These are phyloP conservation scores for Esox masquinongy DNA, from an alignment of 2,797 vertebrate genomes.

Conservation along the genomic window DNA sequence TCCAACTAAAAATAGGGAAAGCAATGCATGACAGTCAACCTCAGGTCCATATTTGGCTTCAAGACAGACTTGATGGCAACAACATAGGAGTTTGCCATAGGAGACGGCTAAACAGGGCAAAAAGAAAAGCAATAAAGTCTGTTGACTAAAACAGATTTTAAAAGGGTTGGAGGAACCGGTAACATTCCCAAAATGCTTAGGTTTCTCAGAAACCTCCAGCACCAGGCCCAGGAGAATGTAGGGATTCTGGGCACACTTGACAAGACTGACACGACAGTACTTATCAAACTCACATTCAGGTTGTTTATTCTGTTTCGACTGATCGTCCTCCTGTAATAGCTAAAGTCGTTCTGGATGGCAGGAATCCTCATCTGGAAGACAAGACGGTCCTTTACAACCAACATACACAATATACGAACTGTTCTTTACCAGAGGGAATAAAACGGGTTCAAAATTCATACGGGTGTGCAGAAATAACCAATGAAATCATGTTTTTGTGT, in stretches of 20 bases:
- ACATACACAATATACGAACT: background rate
- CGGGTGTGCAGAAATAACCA: background rate
- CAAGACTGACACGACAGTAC: background rate
- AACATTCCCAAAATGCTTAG: background rate
- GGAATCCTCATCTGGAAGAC: constrained; percentile 92
- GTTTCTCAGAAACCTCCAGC: background rate
- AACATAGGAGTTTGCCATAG: background rate
- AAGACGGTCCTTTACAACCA: background rate
- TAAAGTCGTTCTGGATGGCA: constrained; percentile 98
- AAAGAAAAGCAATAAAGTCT: background rate
- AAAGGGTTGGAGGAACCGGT: background rate
- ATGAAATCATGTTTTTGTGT: background rate
- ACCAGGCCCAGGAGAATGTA: background rate
- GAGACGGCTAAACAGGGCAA: background rate
- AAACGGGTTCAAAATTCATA: background rate
- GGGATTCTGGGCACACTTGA: background rate
- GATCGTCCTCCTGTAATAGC: constrained; percentile 95
- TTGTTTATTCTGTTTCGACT: constrained; percentile 97
- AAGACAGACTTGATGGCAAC: background rate
- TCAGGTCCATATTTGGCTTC: background rate
- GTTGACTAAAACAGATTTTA: background rate
- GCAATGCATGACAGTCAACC: background rate
- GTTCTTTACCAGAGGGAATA: background rate
- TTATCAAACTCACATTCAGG: constrained; percentile 87
- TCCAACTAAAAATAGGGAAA: constrained; percentile 78